These are phyloP conservation scores for Peromyscus leucopus DNA, from an alignment of 2,113 vertebrate genomes.

Conservation along the genomic window DNA sequence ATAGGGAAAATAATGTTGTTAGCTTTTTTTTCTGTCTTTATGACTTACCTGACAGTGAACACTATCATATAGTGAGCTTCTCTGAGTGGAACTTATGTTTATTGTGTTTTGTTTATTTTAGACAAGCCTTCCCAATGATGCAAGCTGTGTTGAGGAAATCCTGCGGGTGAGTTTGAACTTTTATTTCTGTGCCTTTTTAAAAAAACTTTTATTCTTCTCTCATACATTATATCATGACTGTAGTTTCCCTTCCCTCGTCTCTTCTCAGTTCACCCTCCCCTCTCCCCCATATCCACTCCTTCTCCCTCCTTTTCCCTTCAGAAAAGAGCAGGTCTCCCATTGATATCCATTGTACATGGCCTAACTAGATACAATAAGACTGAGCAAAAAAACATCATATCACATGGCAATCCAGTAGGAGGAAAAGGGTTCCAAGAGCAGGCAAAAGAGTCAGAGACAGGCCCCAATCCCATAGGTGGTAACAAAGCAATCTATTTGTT, in stretches of 20 bases:
- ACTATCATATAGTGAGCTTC: constrained; percentile 57
- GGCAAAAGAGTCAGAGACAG: neutral
- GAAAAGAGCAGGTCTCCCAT: neutral
- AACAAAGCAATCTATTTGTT: constrained; percentile 54
- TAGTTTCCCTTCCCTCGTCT: neutral
- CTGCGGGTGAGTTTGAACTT: constrained; percentile 92
- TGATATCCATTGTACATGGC: neutral
- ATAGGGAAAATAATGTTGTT: constrained; percentile 48
- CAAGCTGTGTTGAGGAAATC: constrained; percentile 99
- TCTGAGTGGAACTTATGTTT: constrained; percentile 69
- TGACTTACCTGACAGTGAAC: constrained; percentile 38
- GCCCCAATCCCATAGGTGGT: neutral
- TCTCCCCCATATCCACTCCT: neutral
- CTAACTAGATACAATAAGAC: neutral
- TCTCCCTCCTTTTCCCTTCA: neutral
- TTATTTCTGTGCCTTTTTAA: constrained; percentile 74
- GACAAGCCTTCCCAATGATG: constrained; percentile 96
- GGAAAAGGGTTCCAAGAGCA: too few species aligned
- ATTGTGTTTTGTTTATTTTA: constrained; percentile 85
- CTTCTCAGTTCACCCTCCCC: neutral
- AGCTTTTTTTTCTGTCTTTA: constrained; percentile 50
- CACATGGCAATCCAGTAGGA: neutral
- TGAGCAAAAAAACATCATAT: neutral
- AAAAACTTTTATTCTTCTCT: neutral
- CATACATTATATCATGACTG: neutral